Evolutionary conservation across 2,113 vertebrate genomes (phyloP).

Genomic region (Bubo bubo): DNA sequence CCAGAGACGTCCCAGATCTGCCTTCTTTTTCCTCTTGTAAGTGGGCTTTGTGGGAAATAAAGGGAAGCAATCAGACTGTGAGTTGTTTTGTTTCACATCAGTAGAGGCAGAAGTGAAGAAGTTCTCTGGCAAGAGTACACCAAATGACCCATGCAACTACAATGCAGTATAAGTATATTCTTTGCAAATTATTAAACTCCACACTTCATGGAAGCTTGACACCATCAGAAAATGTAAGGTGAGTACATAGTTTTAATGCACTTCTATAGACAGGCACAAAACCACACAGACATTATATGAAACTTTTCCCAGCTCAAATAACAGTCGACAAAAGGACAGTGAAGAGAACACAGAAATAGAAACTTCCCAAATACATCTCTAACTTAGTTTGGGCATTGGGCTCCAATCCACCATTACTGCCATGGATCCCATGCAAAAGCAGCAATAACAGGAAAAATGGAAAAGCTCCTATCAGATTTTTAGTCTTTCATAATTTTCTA

Average conservation of each 20-base stretch:
- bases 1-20: not conserved
- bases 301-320: not conserved
- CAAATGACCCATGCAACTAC: not conserved
- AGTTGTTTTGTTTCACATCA: not conserved
- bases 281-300: not conserved
- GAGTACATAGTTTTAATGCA: not conserved
- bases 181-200: not conserved
- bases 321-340: not conserved
- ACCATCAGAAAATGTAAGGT: not conserved
- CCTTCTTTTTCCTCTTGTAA: not conserved
- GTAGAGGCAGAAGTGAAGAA: not conserved
- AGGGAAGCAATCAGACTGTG: not conserved
- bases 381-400: not conserved
- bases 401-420: not conserved
- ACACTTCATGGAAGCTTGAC: not conserved
- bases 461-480: not conserved
- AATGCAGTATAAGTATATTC: not conserved
- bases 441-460: not conserved
- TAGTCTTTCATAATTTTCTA: not conserved
- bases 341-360: not conserved
- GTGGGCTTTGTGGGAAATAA: not conserved
- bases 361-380: not conserved
- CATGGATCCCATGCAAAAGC: not conserved
- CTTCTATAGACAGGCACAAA: not conserved
- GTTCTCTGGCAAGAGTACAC: not conserved